A percentile compares a stretch with the other conserved stretches of the same genome.
Evolutionary conservation across 2,113 vertebrate species (phyloP).

Genomic region (Hydrolagus affinis): DNA sequence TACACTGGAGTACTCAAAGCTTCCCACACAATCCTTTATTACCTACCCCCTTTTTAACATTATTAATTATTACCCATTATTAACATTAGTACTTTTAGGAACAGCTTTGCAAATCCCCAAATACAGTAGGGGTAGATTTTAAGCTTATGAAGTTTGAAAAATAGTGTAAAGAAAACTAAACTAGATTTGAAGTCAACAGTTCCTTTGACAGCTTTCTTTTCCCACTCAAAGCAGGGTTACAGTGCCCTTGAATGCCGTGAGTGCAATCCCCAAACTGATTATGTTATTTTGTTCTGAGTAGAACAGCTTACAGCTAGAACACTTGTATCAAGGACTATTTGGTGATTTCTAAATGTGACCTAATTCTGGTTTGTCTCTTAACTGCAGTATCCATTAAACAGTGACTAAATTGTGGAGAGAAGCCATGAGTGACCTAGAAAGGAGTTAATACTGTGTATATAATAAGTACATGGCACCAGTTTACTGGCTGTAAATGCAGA

Average conservation of each 20-base stretch:
- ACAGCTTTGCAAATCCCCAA: too few species aligned
- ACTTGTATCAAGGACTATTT: conserved; percentile 6
- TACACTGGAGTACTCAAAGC: too few species aligned
- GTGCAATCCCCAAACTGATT: neutral
- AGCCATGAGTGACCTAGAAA: neutral
- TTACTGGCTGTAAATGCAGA: neutral
- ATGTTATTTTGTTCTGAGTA: neutral
- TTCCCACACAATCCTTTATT: too few species aligned
- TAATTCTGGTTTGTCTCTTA: neutral
- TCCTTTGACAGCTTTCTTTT: neutral
- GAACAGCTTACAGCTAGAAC: neutral
- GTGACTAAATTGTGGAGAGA: neutral
- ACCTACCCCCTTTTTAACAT: too few species aligned
- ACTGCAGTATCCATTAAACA: neutral
- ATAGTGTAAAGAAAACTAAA: too few species aligned
- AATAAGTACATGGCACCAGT: neutral
- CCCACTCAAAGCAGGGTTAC: neutral
- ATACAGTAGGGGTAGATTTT: too few species aligned
- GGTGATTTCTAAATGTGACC: neutral
- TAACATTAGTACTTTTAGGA: too few species aligned
- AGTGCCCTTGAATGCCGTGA: neutral
- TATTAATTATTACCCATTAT: too few species aligned
- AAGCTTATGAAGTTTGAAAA: too few species aligned
- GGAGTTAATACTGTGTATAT: neutral
- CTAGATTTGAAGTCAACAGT: neutral